Evolutionary conservation across 2,888 invertebrate species (phyloP), one percentile per base, ranked within the genome.

Genomic region (Lasioglossum calceatum): DNA sequence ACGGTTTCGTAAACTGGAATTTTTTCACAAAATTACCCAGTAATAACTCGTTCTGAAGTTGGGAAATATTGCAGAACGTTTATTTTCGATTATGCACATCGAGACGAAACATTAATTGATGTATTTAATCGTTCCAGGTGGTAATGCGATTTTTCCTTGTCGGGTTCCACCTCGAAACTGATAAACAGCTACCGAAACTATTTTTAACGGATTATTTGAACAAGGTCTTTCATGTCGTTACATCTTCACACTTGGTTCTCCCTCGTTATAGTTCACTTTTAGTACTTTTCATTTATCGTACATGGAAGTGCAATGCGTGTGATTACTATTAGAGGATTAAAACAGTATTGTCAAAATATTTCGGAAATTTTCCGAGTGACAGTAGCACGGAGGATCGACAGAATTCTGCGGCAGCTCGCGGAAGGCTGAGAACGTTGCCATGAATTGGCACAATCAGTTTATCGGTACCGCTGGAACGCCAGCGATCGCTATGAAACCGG

Each of bases 361-460:
- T 64, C 67, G 8, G 8, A 3, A 67, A 39, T 36, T 19, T 67
- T 67, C 67, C 19, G 32, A 8, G 10, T 7, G 16, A 67, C 27
- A 32, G 16, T 64, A 16, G 32, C 64, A 36, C 32, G 67, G 16
- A 19, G n/a, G 58, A 58, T n/a, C 58, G 58, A 12, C 70, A 70
- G 32, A 42, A 42, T 42, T n/a, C 42, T 36, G 36, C 19, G 23
- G 36, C 70, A 70, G 10, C 14, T 64, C 70, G 23, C 19, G 67
- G 23, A 23, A 70, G 39, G 12, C n/a, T 10, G 5, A 42, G 42
- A 42, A 71, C 39, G 39, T 42, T 71, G 12, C 23, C 71, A 19
- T 50, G 67, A 75, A 75, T 64, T 50, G 7, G n/a, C n/a, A 19
- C 27, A 36, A 64, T 80, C 67, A 14, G 47, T 75, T 74, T 67